Base-by-base conservation (phyloP, 1,140 invertebrate species). In the Aplysia californica region DNA sequence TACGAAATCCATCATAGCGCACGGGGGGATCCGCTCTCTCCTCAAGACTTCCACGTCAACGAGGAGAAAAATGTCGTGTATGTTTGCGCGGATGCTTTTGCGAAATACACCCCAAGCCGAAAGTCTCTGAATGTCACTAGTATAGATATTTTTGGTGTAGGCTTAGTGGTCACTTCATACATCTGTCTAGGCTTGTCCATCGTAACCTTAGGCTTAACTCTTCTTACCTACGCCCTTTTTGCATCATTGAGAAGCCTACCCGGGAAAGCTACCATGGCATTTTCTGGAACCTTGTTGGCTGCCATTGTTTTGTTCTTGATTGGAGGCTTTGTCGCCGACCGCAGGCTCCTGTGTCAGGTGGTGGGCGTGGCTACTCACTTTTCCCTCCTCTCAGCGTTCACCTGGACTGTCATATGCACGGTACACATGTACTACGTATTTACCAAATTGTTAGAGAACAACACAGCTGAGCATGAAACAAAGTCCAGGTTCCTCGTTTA, bases 151-250 rank as follows among this genome's bases (percentile, higher is more conserved):
- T 50, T 50, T 50, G 44, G 44, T n/a, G n/a, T n/a, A n/a, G 44
- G 44, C 44, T n/a, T 50, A n/a, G 44, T 50, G 10, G 44, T 50
- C 10, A 50, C n/a, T 15, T 50, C 44, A 15, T n/a, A 50, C 44
- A 39, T 38, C 35, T 75, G 72, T 35, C 39, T 31, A 26, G 23
- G 33, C 2, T 20, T 59, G 26, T 66, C 72, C 2, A 31, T 50
- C 18, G 3, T 66, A 2, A 38, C 3, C 26, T 31, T 75, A 41
- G 20, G 65, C 59, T 0, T 75, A n/a, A 64, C 64, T 26, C 26
- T 75, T 33, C 15, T 66, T 33, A 39, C 39, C 26, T 75, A 66
- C 61, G 65, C 33, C 35, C 39, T 75, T 20, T 65, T 75, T n/a
- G n/a, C 58, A 1, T 58, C 44, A 33, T 41, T 75, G 33, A 20